phyloP scores from a whole-genome alignment of 2,113 vertebrate species.

The Etheostoma spectabile region DNA sequence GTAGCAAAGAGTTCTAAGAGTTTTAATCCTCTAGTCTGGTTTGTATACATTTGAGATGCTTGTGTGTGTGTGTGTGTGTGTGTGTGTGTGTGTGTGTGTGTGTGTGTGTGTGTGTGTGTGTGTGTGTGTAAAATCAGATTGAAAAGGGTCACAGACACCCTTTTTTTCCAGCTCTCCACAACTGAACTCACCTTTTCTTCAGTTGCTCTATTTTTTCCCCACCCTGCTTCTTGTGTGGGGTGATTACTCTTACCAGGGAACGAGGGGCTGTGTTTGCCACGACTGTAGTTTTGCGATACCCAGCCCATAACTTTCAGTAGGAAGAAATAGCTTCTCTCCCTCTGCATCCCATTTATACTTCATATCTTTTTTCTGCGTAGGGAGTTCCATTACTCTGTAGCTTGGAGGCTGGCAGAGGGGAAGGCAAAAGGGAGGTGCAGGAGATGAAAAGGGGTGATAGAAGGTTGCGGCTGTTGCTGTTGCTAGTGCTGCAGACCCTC shows the following conservation, averaged over 20 bases:
- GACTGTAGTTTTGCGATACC: constrained; percentile 72
- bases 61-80: not conserved
- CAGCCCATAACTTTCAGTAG: constrained; percentile 73
- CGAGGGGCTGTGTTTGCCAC: constrained; percentile 56
- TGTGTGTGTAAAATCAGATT: constrained; percentile 19
- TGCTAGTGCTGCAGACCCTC: constrained; percentile 43
- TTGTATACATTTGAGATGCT: constrained; percentile 42
- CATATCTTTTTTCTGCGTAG: constrained; percentile 78
- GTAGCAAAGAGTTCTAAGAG: not conserved
- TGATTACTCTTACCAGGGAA: constrained; percentile 75
- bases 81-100: no score
- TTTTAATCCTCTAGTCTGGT: constrained; percentile 35
- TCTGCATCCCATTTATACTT: constrained; percentile 79
- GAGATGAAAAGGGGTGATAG: constrained; percentile 77
- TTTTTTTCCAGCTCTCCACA: constrained; percentile 17
- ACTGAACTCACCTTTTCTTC: constrained; percentile 42
- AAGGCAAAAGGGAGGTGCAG: constrained; percentile 36
- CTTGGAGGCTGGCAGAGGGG: constrained; percentile 65
- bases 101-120: no score
- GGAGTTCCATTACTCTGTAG: constrained; percentile 78
- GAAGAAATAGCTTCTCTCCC: constrained; percentile 75
- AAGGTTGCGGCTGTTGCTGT: constrained; percentile 59
- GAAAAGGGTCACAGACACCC: constrained; percentile 27
- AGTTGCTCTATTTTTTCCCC: constrained; percentile 27
- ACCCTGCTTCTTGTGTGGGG: constrained; percentile 58